phyloP scores from a whole-genome alignment of 2,113 vertebrate genomes.

The Poeciliopsis prolifica region DNA sequence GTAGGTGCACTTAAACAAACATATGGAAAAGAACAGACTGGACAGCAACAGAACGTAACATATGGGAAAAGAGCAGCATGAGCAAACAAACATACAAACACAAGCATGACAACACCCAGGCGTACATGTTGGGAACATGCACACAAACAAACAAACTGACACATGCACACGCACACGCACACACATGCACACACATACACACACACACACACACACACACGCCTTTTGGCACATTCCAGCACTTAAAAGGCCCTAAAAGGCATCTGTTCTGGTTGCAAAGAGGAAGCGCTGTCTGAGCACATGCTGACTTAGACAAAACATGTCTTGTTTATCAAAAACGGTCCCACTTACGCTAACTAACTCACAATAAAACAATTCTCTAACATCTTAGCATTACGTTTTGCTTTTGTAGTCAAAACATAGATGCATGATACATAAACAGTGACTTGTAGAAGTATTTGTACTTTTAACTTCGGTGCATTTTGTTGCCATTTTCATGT shows the following conservation, averaged over 20 bases:
- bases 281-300: slow-evolving; percentile 82
- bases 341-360: slow-evolving; percentile 43
- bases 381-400: background rate
- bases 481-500: background rate
- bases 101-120: slow-evolving; percentile 30
- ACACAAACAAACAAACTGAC: slow-evolving; percentile 1
- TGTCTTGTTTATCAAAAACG: slow-evolving; percentile 68
- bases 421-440: background rate
- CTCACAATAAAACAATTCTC: slow-evolving; percentile 28
- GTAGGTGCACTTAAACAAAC: slow-evolving; percentile 56
- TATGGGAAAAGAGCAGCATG: slow-evolving; percentile 41
- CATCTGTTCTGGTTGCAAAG: slow-evolving; percentile 80
- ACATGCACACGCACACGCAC: slow-evolving; percentile 35
- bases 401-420: background rate
- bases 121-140: background rate
- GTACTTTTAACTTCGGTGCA: background rate
- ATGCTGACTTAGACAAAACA: slow-evolving; percentile 84
- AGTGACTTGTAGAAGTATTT: background rate
- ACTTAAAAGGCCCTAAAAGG: slow-evolving; percentile 79
- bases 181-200: slow-evolving; percentile 47
- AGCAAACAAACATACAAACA: slow-evolving; percentile 49
- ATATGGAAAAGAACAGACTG: slow-evolving; percentile 34
- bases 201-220: slow-evolving; percentile 55
- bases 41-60: slow-evolving; percentile 49
- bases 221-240: slow-evolving; percentile 68